A percentile compares a stretch with the other conserved stretches of the same genome.
Conservation (phyloP, 2,113 vertebrate genomes). For the Centropus unirufus region DNA sequence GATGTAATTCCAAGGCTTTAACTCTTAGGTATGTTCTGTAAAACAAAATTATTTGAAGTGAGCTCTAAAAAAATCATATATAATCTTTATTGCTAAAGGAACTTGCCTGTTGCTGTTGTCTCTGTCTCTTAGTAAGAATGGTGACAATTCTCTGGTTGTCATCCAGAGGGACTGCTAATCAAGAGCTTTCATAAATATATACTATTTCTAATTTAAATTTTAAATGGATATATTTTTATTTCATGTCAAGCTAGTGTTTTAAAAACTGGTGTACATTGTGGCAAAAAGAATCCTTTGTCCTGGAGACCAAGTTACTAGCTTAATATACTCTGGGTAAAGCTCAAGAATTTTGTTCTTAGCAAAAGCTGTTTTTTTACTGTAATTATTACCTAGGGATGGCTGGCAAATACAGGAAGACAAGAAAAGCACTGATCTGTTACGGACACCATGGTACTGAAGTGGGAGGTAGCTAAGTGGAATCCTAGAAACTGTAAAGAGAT, state of each 20-base stretch:
- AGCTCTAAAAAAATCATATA: not conserved
- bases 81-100: not conserved
- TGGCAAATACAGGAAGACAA: not conserved
- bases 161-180: not conserved
- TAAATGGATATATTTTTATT: not conserved
- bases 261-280: not conserved
- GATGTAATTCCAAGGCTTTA: not conserved
- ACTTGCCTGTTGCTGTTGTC: not conserved
- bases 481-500: not conserved
- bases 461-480: slow-evolving; percentile 22
- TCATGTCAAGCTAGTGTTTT: not conserved
- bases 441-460: not conserved
- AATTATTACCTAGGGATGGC: not conserved
- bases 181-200: not conserved
- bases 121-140: not conserved
- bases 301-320: not conserved
- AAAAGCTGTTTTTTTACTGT: not conserved
- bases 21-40: not conserved
- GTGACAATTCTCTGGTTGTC: not conserved
- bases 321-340: not conserved
- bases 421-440: not conserved
- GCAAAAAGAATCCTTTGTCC: not conserved
- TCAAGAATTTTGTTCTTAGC: not conserved
- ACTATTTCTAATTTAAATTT: not conserved
- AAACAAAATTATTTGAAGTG: not conserved